These are phyloP conservation scores for Hybos culiciformis DNA, from an alignment of 2,888 invertebrate species.

Conservation along the genomic window DNA sequence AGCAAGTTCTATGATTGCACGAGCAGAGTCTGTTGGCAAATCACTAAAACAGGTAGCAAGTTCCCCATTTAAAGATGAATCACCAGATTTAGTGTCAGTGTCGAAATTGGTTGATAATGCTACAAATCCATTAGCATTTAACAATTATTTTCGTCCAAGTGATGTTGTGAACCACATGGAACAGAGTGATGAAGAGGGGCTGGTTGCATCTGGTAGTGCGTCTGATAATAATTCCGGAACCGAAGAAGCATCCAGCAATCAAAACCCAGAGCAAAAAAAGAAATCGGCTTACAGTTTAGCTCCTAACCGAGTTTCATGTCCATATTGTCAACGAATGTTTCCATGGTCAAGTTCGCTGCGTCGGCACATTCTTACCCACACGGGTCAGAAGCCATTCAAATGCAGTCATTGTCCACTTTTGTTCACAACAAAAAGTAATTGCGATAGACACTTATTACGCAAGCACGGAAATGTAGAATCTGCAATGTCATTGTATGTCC, in stretches of 20 bases:
- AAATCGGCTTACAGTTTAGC: constrained; percentile 91
- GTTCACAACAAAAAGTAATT: constrained; percentile 94
- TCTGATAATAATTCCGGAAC: constrained; percentile 75
- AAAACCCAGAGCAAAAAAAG: constrained; percentile 46
- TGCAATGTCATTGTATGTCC: constrained; percentile 36
- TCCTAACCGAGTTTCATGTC: constrained; percentile 86
- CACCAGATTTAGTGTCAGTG: constrained; percentile 62
- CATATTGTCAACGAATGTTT: constrained; percentile 85
- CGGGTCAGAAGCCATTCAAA: constrained; percentile 92
- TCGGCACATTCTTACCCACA: constrained; percentile 86
- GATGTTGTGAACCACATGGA: constrained; percentile 34
- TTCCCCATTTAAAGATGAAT: constrained; percentile 40
- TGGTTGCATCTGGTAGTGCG: constrained; percentile 61
- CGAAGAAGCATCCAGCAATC: constrained; percentile 42
- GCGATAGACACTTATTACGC: constrained; percentile 82
- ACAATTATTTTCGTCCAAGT: constrained; percentile 45
- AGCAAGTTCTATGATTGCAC: constrained; percentile 44
- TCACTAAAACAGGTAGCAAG: constrained; percentile 32
- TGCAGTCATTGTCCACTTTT: constrained; percentile 85
- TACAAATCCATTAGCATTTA: constrained; percentile 43
- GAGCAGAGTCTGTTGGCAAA: constrained; percentile 35
- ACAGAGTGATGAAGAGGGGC: constrained; percentile 54
- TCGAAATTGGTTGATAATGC: constrained; percentile 66
- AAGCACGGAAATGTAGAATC: constrained; percentile 58
- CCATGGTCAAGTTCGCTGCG: constrained; percentile 93